A percentile compares a stretch with the other conserved stretches of the same genome.
Conservation (phyloP, 2,888 invertebrate species). For the Lottia gigantea region DNA sequence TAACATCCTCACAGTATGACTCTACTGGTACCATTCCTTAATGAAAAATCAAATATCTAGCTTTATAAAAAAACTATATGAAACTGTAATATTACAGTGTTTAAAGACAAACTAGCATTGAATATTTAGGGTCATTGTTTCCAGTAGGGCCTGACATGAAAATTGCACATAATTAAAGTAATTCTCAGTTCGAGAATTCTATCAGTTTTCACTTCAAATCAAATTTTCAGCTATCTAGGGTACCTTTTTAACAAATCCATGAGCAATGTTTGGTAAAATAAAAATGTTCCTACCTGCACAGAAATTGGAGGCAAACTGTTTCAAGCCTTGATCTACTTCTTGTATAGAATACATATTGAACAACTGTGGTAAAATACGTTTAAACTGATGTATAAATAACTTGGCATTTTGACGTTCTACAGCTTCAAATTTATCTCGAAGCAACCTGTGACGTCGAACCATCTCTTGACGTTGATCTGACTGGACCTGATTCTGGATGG, state of each 20-base stretch:
- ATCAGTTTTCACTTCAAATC: no score
- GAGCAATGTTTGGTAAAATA: no score
- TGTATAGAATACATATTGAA: conserved; percentile 82
- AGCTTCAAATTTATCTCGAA: conserved; percentile 41
- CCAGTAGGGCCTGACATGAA: no score
- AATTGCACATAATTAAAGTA: no score
- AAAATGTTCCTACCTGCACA: conserved; percentile 79
- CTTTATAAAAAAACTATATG: no score
- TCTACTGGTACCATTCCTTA: conserved; percentile 15
- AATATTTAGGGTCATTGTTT: no score
- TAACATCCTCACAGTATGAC: neutral
- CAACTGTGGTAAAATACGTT: conserved; percentile 81
- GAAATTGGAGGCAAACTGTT: conserved; percentile 90
- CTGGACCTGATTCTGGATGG: conserved; percentile 16
- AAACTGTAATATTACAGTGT: no score
- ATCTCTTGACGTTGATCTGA: conserved; percentile 13
- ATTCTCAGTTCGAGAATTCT: no score
- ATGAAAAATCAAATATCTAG: neutral
- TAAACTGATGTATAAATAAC: conserved; percentile 82
- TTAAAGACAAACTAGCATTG: no score
- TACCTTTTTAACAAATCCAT: neutral
- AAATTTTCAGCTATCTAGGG: neutral
- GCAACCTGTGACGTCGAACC: conserved; percentile 14
- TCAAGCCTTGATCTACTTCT: conserved; percentile 90
- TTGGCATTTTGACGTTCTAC: conserved; percentile 85